Evolutionary conservation across 2,888 invertebrate genomes (phyloP), one percentile per base, ranked within the genome.

Genomic region (Noctua janthina): DNA sequence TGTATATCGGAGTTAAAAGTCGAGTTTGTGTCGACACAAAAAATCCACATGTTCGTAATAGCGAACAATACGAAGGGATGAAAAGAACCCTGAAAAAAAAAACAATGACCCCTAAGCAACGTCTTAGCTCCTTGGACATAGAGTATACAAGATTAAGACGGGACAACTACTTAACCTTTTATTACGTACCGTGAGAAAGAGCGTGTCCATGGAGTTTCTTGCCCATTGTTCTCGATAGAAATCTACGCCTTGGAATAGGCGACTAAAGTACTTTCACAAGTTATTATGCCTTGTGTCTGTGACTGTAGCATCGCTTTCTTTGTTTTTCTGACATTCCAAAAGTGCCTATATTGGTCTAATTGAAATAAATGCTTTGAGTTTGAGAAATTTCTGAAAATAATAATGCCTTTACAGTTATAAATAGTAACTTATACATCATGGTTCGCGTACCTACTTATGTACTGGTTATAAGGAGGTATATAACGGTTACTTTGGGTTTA

Each of bases 31-130:
- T 74, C 81, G 35, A 72, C n/a, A 91, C 89, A 90, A 92, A 91
- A 88, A 88, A 90, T 85, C 84, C 82, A 87, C 82, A 89, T 90
- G 91, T 94, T 95, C 90, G 92, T 93, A 91, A 90, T 83, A 85
- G 90, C 87, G 84, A 94, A 95, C 94, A 95, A 94, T 92, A 74
- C 71, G 88, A 89, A 91, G 88, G 89, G 88, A 92, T 93, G 92
- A 92, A 93, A 89, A 87, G 89, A 90, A 86, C 89, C 87, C 29
- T 29, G 29, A 29, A 93, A 94, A 94, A 93, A 94, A 92, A 88
- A 89, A 90, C 88, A 93, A 94, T 93, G 91, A 92, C 92, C 96
- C 96, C 94, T 91, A 82, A 74, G 51, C 71, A 74, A 85, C 89
- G 86, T 96, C 95, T 96, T 96, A 86, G 92, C 89, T 87, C 78